Conservation (phyloP, 2,888 invertebrate species). For the Idaea aversata region DNA sequence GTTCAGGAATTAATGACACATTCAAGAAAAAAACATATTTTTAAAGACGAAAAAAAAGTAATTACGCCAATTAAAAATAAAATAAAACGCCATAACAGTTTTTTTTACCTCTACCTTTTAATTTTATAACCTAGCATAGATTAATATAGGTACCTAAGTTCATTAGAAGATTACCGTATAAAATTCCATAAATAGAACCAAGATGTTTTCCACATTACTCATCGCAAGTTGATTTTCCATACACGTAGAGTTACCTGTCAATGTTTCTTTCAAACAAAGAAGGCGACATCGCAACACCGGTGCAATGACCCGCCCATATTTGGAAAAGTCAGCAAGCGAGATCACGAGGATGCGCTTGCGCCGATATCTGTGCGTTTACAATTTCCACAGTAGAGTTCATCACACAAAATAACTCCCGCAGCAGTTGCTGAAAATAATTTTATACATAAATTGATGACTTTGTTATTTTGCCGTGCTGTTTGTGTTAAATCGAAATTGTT, state of each 20-base stretch:
- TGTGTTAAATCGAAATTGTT: too few species aligned
- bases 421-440: too few species aligned
- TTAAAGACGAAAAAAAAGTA: background rate
- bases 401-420: too few species aligned
- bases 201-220: constrained; percentile 31
- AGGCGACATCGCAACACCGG: constrained; percentile 36
- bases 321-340: constrained; percentile 58
- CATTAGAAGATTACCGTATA: background rate
- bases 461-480: too few species aligned
- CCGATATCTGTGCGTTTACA: constrained; percentile 29
- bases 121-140: background rate
- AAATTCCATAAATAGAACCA: constrained; percentile 34
- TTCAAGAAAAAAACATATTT: too few species aligned
- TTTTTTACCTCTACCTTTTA: background rate
- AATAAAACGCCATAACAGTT: background rate
- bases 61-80: background rate
- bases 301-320: constrained; percentile 73
- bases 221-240: constrained; percentile 55
- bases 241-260: constrained; percentile 49
- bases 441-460: too few species aligned
- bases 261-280: constrained; percentile 69
- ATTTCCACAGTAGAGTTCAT: constrained; percentile 23
- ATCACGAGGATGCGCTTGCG: constrained; percentile 33
- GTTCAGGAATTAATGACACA: too few species aligned
- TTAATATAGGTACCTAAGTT: background rate